Evolutionary conservation across 2,113 vertebrate genomes (phyloP), one percentile per base, ranked within the genome.

Genomic region (Colossoma macropomum): DNA sequence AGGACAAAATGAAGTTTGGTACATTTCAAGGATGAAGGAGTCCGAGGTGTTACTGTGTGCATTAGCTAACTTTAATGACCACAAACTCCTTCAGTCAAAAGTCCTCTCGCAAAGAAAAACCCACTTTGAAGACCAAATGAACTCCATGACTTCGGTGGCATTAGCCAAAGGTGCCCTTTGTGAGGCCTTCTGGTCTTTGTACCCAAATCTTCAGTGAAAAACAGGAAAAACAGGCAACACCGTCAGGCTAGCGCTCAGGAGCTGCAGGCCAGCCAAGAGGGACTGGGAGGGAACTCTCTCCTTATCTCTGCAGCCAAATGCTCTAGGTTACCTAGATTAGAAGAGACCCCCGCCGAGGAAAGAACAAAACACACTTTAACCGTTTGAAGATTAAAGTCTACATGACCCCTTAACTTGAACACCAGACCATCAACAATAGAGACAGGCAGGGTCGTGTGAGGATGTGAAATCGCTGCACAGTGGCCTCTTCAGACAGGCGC

Each of bases 251-350:
- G 13, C 0, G 54, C 21, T 23, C 54, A 59, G 23, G 8, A 7
- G 21, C 38, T 13, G 15, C 54, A 15, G 34, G 38, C 25, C 12
- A 27, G 38, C 21, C 41, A 11, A 8, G 41, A 45, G 54, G 54
- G 28, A 73, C 6, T 15, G 62, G 80, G 60, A 54, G 71, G 80
- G 30, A 56, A 38, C 41, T 0, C 1, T 5, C 11, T 1, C 50
- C 80, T 82, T 82, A 82, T 82, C 80, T 82, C 17, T 54, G 48
- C n/a, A 65, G 45, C 45, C 11, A 66, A 66, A 54, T 75, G 80
- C 28, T 75, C 62, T 28, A n/a, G n/a, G n/a, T n/a, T n/a, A 12
- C 21, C 54, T 32, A 75, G 72, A 75, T 75, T 75, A 56, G 50
- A 32, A 56, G 71, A 74, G 72, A 75, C 72, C 72, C 68, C 19